A percentile compares a stretch with the other conserved stretches of the same genome.
Conservation (phyloP, 2,113 vertebrate genomes). For the Ctenomys sociabilis region DNA sequence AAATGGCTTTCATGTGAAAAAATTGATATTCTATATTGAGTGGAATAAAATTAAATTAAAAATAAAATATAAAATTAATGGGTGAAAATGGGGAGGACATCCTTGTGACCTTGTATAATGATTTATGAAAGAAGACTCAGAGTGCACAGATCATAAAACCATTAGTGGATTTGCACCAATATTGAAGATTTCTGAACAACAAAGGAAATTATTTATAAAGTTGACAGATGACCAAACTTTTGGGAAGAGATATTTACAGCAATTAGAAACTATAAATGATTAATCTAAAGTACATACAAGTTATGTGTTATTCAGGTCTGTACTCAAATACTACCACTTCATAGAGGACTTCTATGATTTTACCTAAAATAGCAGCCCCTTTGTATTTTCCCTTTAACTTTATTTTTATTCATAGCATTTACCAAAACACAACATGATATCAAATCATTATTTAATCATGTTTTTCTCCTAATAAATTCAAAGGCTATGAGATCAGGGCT, state of each 20-base stretch:
- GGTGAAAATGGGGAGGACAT: not conserved
- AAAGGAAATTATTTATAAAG: not conserved
- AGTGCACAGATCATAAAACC: conserved; percentile 22
- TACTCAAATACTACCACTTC: not conserved
- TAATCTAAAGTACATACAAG: not conserved
- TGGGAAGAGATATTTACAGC: not conserved
- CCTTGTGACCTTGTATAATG: conserved; percentile 17
- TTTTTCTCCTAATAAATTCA: not conserved
- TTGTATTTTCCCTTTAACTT: not conserved
- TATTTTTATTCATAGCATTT: conserved; percentile 18
- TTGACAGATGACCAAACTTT: conserved; percentile 6
- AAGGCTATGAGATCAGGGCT: not conserved
- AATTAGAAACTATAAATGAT: not conserved
- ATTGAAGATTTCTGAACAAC: conserved; percentile 19
- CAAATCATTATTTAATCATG: not conserved
- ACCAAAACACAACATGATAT: not conserved
- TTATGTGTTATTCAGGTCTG: not conserved
- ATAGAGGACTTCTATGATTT: not conserved
- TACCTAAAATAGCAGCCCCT: not conserved
- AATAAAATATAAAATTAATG: conserved; percentile 28
- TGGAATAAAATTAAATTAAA: not conserved
- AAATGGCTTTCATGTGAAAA: conserved; percentile 39
- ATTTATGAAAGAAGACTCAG: conserved; percentile 11
- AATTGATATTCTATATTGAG: conserved; percentile 2
- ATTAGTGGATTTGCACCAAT: conserved; percentile 3